A percentile compares a stretch with the other conserved stretches of the same genome.
phyloP scores from a whole-genome alignment of 2,113 vertebrate genomes.

The Typhlomys cinereus region DNA sequence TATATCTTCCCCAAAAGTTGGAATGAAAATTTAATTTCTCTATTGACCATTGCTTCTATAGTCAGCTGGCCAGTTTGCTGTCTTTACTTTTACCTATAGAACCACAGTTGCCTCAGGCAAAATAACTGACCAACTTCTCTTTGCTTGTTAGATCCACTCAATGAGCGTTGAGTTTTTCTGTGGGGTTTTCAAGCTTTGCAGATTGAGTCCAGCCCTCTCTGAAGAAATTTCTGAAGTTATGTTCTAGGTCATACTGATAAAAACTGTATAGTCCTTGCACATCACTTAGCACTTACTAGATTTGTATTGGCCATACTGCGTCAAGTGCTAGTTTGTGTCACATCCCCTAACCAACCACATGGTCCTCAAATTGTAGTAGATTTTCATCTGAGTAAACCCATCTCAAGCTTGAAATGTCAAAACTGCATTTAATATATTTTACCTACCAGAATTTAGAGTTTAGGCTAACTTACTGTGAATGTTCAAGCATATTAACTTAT shows the following conservation, averaged over 20 bases:
- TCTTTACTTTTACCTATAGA: background rate
- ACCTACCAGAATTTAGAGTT: background rate
- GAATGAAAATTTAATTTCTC: background rate
- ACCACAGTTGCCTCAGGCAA: background rate
- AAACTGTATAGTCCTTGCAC: background rate
- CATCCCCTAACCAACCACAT: background rate
- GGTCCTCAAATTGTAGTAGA: background rate
- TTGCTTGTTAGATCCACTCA: background rate
- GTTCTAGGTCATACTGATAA: background rate
- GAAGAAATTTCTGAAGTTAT: constrained; percentile 7
- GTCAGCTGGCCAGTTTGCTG: background rate
- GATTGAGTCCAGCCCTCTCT: background rate
- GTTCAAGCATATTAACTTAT: background rate
- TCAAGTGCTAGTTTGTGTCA: background rate
- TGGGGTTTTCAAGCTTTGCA: background rate
- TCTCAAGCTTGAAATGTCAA: background rate
- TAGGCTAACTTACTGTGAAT: background rate
- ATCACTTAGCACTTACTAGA: background rate
- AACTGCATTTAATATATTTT: background rate
- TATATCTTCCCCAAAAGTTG: background rate
- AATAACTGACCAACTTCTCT: background rate
- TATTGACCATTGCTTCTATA: background rate
- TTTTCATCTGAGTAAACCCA: background rate
- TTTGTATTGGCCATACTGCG: background rate
- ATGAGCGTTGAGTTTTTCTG: background rate